A percentile compares a stretch with the other conserved stretches of the same genome.
These are phyloP conservation scores for Zoanthus solanderi DNA, from an alignment of 92 coral and sea anemone genomes.

Conservation along the genomic window DNA sequence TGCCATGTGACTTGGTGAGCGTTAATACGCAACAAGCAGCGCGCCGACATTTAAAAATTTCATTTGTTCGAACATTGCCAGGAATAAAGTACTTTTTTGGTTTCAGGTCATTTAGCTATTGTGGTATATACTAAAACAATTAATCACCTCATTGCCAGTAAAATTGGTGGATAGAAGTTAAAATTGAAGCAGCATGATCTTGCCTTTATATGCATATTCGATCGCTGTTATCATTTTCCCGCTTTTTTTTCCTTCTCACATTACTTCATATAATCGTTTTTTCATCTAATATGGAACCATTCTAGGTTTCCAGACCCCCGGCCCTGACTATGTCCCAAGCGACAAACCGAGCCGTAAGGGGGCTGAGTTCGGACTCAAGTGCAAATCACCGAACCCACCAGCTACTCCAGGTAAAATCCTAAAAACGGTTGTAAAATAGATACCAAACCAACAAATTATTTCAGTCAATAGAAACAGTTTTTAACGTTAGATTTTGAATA, in stretches of 20 bases:
- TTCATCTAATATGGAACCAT: neutral
- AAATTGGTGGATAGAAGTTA: too few species aligned
- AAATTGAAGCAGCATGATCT: too few species aligned
- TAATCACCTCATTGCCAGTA: too few species aligned
- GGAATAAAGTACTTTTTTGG: too few species aligned
- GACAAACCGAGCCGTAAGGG: conserved; percentile 21
- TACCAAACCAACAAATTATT: neutral
- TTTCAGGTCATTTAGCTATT: too few species aligned
- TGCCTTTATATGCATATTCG: neutral
- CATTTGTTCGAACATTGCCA: too few species aligned
- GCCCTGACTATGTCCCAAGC: conserved; percentile 58
- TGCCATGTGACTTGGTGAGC: too few species aligned
- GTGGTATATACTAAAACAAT: too few species aligned
- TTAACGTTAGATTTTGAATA: neutral
- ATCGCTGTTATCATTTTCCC: neutral
- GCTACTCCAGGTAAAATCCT: conserved; percentile 41
- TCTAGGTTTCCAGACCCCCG: conserved; percentile 59
- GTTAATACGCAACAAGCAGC: too few species aligned
- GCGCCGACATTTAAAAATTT: too few species aligned
- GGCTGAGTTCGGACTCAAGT: conserved; percentile 51
- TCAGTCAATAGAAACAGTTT: neutral
- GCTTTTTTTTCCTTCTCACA: neutral
- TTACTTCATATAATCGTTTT: neutral
- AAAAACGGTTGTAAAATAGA: neutral
- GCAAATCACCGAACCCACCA: conserved; percentile 19